Evolutionary conservation across 2,888 invertebrate genomes (phyloP).

Genomic region (Hesperia comma): DNA sequence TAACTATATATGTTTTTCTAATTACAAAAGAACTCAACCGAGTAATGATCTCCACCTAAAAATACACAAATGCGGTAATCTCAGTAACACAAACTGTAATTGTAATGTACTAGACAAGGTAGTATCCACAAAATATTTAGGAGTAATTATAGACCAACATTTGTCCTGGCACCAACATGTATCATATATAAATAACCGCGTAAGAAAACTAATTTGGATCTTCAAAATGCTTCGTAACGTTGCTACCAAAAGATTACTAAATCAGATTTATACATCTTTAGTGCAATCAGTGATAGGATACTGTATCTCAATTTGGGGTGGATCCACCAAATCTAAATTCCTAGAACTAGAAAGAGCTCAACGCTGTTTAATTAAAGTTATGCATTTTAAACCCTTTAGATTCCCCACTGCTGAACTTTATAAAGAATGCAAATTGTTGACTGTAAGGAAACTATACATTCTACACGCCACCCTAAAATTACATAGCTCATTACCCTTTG

Average conservation of each 20-base stretch:
- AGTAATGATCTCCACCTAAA: too few relatives aligned
- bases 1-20: background rate
- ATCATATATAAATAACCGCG: too few relatives aligned
- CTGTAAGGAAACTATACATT: background rate
- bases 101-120: too few relatives aligned
- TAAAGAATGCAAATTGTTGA: background rate
- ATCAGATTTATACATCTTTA: background rate
- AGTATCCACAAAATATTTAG: too few relatives aligned
- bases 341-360: background rate
- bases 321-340: background rate
- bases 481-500: background rate
- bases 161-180: too few relatives aligned
- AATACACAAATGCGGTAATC: too few relatives aligned
- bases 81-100: too few relatives aligned
- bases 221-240: background rate
- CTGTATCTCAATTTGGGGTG: too few relatives aligned
- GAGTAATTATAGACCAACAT: too few relatives aligned
- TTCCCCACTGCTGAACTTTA: too few relatives aligned
- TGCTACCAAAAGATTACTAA: background rate
- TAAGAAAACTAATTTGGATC: background rate
- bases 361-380: background rate
- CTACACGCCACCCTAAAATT: background rate
- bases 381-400: background rate
- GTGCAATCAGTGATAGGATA: too few relatives aligned
- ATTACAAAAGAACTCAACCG: background rate